Conservation (phyloP, 2,797 vertebrate species). For the Euphonia xanthogaster region DNA sequence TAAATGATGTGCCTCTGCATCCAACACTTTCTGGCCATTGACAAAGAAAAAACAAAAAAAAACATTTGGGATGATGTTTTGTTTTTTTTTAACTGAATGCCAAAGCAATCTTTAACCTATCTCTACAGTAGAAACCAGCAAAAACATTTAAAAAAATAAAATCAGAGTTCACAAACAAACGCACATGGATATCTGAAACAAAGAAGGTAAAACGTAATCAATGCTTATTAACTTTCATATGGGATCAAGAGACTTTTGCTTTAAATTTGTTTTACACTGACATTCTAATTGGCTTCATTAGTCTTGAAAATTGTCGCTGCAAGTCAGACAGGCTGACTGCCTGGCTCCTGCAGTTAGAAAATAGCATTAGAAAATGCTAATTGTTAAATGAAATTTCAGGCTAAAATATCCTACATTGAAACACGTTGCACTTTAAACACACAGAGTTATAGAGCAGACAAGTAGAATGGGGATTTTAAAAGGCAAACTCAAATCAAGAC, state of each 20-base stretch:
- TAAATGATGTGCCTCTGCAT: background rate
- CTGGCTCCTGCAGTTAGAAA: conserved; percentile 63
- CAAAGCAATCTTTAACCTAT: background rate
- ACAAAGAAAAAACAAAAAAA: background rate
- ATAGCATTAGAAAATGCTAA: conserved; percentile 71
- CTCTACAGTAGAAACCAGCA: background rate
- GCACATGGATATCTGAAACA: background rate
- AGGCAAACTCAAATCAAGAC: background rate
- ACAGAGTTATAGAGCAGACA: background rate
- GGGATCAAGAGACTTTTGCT: conserved; percentile 51
- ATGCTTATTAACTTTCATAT: conserved; percentile 59
- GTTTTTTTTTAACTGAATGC: background rate
- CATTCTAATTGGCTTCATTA: conserved; percentile 68
- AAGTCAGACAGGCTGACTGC: conserved; percentile 72
- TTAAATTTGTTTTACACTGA: conserved; percentile 60
- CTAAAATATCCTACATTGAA: conserved; percentile 48
- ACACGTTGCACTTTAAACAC: conserved; percentile 23
- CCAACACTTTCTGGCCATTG: background rate
- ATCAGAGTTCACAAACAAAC: background rate
- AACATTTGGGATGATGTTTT: background rate
- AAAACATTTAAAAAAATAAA: background rate
- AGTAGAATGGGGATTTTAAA: background rate
- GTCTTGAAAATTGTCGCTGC: conserved; percentile 67
- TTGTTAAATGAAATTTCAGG: conserved; percentile 74
- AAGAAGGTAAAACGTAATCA: conserved; percentile 48